phyloP scores from a whole-genome alignment of 1,140 invertebrate species.

The Bilobella aurantiaca region DNA sequence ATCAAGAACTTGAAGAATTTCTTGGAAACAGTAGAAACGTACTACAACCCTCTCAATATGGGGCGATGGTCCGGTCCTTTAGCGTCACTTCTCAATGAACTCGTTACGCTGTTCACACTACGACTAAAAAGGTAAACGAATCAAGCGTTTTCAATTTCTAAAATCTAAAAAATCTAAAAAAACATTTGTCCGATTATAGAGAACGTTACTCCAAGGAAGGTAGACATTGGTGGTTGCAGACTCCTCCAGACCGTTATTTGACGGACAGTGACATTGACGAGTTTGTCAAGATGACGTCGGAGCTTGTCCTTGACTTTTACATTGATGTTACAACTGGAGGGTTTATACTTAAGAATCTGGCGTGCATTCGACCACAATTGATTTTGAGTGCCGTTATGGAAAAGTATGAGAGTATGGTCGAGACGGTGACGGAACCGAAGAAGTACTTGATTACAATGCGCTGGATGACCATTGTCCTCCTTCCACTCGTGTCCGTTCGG shows the following conservation, averaged over 20 bases:
- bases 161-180: too few relatives aligned
- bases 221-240: conserved; percentile 54
- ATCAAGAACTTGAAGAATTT: conserved; percentile 68
- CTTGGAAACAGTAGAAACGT: conserved; percentile 73
- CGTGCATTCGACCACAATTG: conserved; percentile 65
- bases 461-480: conserved; percentile 58
- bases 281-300: conserved; percentile 56
- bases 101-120: conserved; percentile 49
- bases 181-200: conserved; percentile 38
- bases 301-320: conserved; percentile 67
- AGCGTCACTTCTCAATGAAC: conserved; percentile 51
- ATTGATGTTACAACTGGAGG: conserved; percentile 53
- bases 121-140: conserved; percentile 46
- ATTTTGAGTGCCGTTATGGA: conserved; percentile 75
- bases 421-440: conserved; percentile 78
- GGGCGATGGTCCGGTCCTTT: conserved; percentile 63
- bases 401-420: conserved; percentile 55
- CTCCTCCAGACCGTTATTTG: conserved; percentile 58
- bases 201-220: conserved; percentile 49
- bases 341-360: conserved; percentile 60
- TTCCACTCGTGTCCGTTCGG: conserved; percentile 56
- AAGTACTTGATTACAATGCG: conserved; percentile 68
- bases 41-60: conserved; percentile 77
- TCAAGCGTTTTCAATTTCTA: conserved; percentile 4
- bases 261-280: conserved; percentile 69